Percentiles rank a stretch among this genome's conserved stretches.
Conservation (phyloP, 2,113 vertebrate genomes). For the Amazona vittata region DNA sequence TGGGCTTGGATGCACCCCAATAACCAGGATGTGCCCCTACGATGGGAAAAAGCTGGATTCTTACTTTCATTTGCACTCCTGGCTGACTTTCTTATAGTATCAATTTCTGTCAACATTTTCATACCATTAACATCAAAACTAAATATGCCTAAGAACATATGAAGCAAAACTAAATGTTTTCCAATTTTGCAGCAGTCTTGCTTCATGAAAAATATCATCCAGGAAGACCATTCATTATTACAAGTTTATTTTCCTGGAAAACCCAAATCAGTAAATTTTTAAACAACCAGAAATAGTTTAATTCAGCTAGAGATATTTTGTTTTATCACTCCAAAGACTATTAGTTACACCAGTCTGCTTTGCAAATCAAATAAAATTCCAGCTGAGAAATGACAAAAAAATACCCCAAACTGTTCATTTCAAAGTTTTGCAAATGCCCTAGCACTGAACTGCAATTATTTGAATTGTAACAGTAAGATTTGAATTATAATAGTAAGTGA, state of each 20-base stretch:
- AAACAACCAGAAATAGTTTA: background rate
- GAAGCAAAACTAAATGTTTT: background rate
- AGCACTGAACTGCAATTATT: background rate
- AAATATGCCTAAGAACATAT: background rate
- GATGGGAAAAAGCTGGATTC: background rate
- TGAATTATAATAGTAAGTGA: background rate
- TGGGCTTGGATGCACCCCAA: background rate
- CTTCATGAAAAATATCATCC: background rate
- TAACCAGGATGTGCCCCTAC: background rate
- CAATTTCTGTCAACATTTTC: background rate
- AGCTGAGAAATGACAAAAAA: background rate
- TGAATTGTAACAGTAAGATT: background rate
- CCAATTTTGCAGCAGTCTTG: background rate
- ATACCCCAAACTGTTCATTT: background rate
- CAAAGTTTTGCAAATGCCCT: background rate
- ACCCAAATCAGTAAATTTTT: background rate
- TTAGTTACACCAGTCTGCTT: background rate
- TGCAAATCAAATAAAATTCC: background rate
- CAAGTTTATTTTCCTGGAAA: background rate
- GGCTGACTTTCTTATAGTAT: background rate
- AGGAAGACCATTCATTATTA: background rate
- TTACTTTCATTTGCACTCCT: background rate
- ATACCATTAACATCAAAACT: background rate
- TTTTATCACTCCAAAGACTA: background rate
- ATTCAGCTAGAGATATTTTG: background rate